Percentiles rank a stretch among this genome's conserved stretches.
Conservation (phyloP, 92 coral and sea anemone species). For the Montipora capitata region DNA sequence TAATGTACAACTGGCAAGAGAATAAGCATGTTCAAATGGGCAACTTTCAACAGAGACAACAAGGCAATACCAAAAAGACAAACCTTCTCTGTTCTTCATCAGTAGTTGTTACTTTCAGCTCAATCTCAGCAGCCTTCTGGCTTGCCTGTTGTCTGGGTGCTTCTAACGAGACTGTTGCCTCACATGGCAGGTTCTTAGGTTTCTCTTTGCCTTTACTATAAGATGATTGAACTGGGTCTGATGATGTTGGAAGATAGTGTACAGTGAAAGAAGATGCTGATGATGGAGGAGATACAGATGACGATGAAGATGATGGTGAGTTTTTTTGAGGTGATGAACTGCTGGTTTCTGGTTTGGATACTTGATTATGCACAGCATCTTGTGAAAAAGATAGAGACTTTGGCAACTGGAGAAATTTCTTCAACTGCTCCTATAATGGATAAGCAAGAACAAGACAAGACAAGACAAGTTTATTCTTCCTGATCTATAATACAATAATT, state of each 20-base stretch:
- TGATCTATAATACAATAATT: too few species aligned
- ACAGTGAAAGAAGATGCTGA: constrained; percentile 18
- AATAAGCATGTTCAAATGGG: not conserved
- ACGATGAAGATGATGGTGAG: constrained; percentile 10
- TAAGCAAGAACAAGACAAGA: not conserved
- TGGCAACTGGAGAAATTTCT: constrained; percentile 52
- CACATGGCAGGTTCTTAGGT: constrained; percentile 13
- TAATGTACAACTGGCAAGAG: too few species aligned
- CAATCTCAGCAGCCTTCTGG: constrained; percentile 18
- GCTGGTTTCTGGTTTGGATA: constrained; percentile 27
- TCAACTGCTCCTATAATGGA: constrained; percentile 38
- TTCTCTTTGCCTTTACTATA: not conserved
- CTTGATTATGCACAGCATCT: constrained; percentile 18
- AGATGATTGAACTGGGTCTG: constrained; percentile 1
- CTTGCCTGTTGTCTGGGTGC: not conserved
- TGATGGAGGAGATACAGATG: not conserved
- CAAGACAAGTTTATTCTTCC: too few species aligned
- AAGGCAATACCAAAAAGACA: not conserved
- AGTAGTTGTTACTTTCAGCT: constrained; percentile 19
- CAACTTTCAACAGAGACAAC: not conserved
- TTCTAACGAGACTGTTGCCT: constrained; percentile 7
- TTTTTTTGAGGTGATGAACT: constrained; percentile 20
- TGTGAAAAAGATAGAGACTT: constrained; percentile 18
- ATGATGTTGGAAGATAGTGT: constrained; percentile 13
- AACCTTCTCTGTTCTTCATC: constrained; percentile 24